Evolutionary conservation across 2,797 vertebrate genomes (phyloP).

Genomic region (Salarias fasciatus): DNA sequence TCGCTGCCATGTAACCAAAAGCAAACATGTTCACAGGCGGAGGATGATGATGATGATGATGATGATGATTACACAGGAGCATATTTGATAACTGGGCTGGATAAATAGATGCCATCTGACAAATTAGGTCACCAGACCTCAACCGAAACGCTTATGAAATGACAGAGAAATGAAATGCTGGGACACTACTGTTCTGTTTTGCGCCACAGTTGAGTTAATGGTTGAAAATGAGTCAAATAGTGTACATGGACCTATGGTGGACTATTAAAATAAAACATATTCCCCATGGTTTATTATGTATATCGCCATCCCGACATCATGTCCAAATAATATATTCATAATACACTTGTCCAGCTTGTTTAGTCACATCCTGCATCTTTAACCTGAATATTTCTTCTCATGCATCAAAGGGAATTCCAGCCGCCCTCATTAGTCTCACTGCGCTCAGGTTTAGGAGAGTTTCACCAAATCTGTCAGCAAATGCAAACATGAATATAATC

Average conservation of each 20-base stretch:
- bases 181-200: slow-evolving; percentile 1
- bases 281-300: background rate
- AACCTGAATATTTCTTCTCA: background rate
- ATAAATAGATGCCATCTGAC: slow-evolving; percentile 10
- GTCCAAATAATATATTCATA: background rate
- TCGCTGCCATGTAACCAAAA: slow-evolving; percentile 1
- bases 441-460: too few species aligned
- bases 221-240: too few species aligned
- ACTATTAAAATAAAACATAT: too few species aligned
- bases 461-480: too few species aligned
- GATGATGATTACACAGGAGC: slow-evolving; percentile 1
- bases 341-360: background rate
- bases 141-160: slow-evolving; percentile 35
- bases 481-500: background rate
- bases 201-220: too few species aligned
- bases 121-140: slow-evolving; percentile 8
- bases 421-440: too few species aligned
- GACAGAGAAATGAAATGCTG: slow-evolving; percentile 19
- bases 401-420: too few species aligned
- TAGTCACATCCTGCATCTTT: background rate
- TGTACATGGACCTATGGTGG: too few species aligned
- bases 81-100: slow-evolving; percentile 4
- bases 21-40: background rate
- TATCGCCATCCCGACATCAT: background rate
- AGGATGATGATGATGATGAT: slow-evolving; percentile 5